Evolutionary conservation across 2,113 vertebrate species (phyloP), one percentile per base, ranked within the genome.

Genomic region (Elanoides forficatus): DNA sequence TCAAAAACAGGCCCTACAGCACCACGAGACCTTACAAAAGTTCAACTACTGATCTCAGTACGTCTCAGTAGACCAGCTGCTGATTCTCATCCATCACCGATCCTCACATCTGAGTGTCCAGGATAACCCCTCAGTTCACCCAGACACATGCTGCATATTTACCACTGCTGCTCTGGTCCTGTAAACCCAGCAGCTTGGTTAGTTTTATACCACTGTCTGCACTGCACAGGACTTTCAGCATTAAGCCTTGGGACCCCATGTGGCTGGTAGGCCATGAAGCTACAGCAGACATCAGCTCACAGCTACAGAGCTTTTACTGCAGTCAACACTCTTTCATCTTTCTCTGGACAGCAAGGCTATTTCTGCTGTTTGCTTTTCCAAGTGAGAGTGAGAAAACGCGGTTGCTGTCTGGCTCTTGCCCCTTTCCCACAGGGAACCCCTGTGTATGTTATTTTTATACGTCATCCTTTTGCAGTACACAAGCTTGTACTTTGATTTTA

Each of bases 291-390:
- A 86, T 25, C 76, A 95, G 34, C 56, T 95, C 66, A 82, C 36
- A 87, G 26, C 76, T 80, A 84, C 68, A 84, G 63, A 95, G 56
- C 53, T 93, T 95, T 93, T 60, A 90, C 30, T 95, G 81, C 72
- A 78, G 81, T 90, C 79, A 86, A 86, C 23, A 45, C 50, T 47
- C 74, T 93, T 63, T 88, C 72, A 53, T 81, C 52, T 86, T 88
- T 86, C 90, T 91, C 83, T 45, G 40, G 74, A 83, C 42, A 83
- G 78, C 47, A 76, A 89, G 32, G 68, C 70, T 95, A 56, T 86
- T 94, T 83, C 85, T 91, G 50, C 50, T 91, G 56, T 91, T 94
- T 79, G 50, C 40, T 90, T 94, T 93, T 93, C 87, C 36, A 88
- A 36, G 68, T 43, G 72, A 55, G 63, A 88, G 32, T 40, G 71